These are phyloP conservation scores for Neolamprologus brichardi DNA, from an alignment of 2,113 vertebrate genomes.

Conservation along the genomic window DNA sequence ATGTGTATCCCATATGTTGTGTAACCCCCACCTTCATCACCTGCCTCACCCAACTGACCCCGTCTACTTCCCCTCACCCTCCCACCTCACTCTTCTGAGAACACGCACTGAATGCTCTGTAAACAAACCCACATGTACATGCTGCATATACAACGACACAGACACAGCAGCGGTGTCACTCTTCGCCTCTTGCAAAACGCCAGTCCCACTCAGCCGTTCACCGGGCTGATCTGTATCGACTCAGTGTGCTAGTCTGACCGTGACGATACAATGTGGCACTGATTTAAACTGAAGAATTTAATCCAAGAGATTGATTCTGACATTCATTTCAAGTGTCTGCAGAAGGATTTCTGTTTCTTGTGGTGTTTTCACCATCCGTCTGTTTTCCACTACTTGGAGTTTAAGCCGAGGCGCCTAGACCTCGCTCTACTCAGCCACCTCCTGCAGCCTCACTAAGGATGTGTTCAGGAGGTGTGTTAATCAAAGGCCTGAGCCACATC, in stretches of 20 bases:
- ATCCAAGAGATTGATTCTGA: not conserved
- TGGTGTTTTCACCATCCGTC: not conserved
- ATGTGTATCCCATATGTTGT: constrained; percentile 61
- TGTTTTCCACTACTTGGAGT: not conserved
- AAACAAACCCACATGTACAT: not conserved
- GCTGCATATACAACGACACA: not conserved
- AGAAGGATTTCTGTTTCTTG: not conserved
- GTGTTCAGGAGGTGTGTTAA: not conserved
- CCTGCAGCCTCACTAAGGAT: not conserved
- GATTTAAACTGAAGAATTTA: not conserved
- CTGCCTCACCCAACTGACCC: not conserved
- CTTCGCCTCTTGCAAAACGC: not conserved
- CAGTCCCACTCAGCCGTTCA: not conserved
- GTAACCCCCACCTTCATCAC: constrained; percentile 1
- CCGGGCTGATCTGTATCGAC: not conserved
- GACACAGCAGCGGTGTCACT: not conserved
- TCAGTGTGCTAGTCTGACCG: not conserved
- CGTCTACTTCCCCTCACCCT: not conserved
- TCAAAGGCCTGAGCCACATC: not conserved
- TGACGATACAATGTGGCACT: not conserved
- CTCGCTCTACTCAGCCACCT: not conserved
- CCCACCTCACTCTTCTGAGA: not conserved
- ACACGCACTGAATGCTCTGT: not conserved
- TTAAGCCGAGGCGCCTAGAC: not conserved
- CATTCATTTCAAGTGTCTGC: rapidly evolving